Evolutionary conservation across 2,888 invertebrate genomes (phyloP), one percentile per base, ranked within the genome.

Genomic region (Drosophila ezoana): DNA sequence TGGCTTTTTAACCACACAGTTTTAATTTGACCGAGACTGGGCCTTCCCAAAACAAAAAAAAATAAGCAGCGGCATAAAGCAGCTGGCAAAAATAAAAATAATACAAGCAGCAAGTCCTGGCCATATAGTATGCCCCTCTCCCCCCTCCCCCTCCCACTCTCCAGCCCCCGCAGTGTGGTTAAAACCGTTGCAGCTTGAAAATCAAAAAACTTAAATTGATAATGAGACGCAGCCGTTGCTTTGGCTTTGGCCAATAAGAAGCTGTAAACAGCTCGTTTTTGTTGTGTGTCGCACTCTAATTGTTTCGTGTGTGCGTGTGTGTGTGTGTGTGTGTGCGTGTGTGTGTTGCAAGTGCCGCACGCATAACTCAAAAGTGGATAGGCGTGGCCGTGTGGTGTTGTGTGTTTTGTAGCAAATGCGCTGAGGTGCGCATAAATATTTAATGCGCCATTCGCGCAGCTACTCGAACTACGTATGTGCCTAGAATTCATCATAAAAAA

Each of bases 1-100:
- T 66, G 71, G 81, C 73, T 74, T 81, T 84, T 81, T 84, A 89
- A 90, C 90, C 90, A 81, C 91, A 91, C 81, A 74, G 89, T 90
- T 90, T 90, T 90, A 91, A 90, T 90, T 90, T 91, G 87, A 82
- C 89, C 16, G 47, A 70, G 67, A 68, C 49, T 48, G 43, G 60
- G 37, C 43, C 57, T n/a, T 16, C 16, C 43, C 40, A 56, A 47
- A 63, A 23, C 41, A 35, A 35, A 45, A 59, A 60, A 18, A 18
- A 18, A 23, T 5, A 10, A 11, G 4, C 54, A 37, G 13, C 10
- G 5, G 45, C 79, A 89, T 81, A 81, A 75, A 82, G 66, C 70
- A 85, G 74, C 70, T 28, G 69, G 64, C 54, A 65, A 82, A 89
- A 77, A 79, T 87, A 69, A 76, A 71, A n/a, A n/a, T n/a, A n/a